Evolutionary conservation across 92 coral and sea anemone species (phyloP), one percentile per base, ranked within the genome.

Genomic region (Blastomussa wellsi): DNA sequence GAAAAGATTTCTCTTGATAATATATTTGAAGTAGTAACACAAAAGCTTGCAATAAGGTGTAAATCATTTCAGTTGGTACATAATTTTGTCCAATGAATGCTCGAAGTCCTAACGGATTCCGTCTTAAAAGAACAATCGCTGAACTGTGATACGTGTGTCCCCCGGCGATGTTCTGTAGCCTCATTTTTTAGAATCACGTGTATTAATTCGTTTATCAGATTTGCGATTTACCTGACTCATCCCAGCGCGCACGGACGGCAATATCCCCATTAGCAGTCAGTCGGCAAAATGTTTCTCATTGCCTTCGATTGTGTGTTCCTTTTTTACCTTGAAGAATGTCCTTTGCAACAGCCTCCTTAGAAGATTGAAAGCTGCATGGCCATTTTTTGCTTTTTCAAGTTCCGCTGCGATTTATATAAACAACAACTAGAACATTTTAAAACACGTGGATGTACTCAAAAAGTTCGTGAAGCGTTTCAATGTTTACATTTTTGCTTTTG

Each of bases 391-490:
- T 24, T 77, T 26, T 32, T 13, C 19, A n/a, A n/a, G n/a, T 49
- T 69, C 31, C 42, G 53, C 32, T 33, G 5, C 47, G 47, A 35
- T 36, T 7, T 20, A 41, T 10, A 24, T 59, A 3, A 22, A 37
- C 12, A 7, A 44, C 35, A 19, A 7, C 32, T 3, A 14, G 26
- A 39, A 17, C 29, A 42, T 32, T 48, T 36, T 33, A 44, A 32
- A 49, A 22, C 85, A 81, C 85, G 85, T 81, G 85, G 64, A 69
- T 39, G 44, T 16, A 48, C 77, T 81, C 35, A 13, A 69, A 9
- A 81, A 81, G 37, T 41, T 31, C 3, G 2, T 69, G 68, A 81
- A 35, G 85, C 85, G 85, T 81, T 69, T 42, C 76, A 68, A 20
- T 32, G 66, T 68, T 68, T 70, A 70, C 48, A 70, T 7, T 28